A percentile compares a stretch with the other conserved stretches of the same genome.
Conservation (phyloP, 2,113 vertebrate species). For the Hemichromis elongatus region DNA sequence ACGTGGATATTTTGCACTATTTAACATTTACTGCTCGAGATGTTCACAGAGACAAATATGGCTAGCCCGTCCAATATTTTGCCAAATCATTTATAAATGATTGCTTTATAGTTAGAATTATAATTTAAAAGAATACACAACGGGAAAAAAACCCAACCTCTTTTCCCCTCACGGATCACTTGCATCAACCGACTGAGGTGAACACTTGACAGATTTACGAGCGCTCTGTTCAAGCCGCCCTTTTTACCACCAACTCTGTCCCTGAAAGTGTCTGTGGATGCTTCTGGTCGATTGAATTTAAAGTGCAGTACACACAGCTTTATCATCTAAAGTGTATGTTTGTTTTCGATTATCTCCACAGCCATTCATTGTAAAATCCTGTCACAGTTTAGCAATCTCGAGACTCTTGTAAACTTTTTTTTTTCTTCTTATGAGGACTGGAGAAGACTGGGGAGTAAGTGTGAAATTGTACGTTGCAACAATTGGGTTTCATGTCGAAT, state of each 20-base stretch:
- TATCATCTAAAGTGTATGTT: background rate
- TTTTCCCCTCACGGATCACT: background rate
- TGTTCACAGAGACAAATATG: background rate
- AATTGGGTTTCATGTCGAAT: slow-evolving; percentile 11
- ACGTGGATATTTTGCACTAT: background rate
- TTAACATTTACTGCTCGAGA: background rate
- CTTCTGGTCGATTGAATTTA: background rate
- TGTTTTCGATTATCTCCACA: slow-evolving; percentile 2
- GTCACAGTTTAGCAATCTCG: background rate
- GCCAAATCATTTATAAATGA: background rate
- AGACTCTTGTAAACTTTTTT: background rate
- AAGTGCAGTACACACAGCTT: background rate
- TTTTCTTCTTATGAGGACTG: background rate
- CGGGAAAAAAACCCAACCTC: background rate
- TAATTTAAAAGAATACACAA: background rate
- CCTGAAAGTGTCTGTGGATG: background rate
- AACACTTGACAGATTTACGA: background rate
- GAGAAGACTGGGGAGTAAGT: slow-evolving; percentile 4
- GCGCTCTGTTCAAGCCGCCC: background rate
- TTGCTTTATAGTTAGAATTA: background rate
- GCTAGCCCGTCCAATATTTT: background rate
- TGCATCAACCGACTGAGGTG: background rate
- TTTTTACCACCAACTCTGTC: background rate
- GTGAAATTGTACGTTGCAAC: slow-evolving; percentile 22
- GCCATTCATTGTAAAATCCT: background rate